Evolutionary conservation across 1,140 invertebrate genomes (phyloP), one percentile per base, ranked within the genome.

Genomic region (Ericerus pela): DNA sequence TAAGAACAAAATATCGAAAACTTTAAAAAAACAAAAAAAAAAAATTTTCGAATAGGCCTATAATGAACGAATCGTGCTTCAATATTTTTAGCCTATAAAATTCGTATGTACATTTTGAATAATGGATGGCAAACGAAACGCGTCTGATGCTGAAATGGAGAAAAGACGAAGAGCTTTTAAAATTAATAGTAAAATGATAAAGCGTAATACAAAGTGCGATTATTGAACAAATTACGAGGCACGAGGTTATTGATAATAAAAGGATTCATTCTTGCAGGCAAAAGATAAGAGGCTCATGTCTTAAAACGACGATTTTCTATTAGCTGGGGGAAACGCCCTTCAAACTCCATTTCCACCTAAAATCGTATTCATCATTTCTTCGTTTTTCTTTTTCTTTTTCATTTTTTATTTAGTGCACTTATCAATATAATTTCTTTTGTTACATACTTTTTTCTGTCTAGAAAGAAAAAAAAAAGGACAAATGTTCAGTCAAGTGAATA

Each of bases 201-300:
- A 47, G 14, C 4, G 41, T 14, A 5, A 47, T 16, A 5, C 41
- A 24, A 47, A 24, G 41, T 47, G 41, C 41, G 41, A 47, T 47
- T 47, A 47, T 47, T 47, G 16, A 47, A 47, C 41, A 24, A 47
- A 18, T 47, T 47, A 47, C 16, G 41, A 47, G 26, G 26, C 20
- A 24, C 41, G 16, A 47, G 41, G 41, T 47, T 47, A 47, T 47
- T 47, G 41, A 47, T 47, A 47, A 47, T 47, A 22, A 47, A 47
- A 47, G 41, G 41, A 24, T 47, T 47, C 41, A 47, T 47, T 47
- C 41, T 47, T 47, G 41, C 41, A 47, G 41, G 41, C 10, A 24
- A 47, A 47, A 47, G 41, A 47, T 47, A 47, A 47, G 41, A 47
- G 41, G 41, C 41, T 47, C 41, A 22, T 24, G 41, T 47, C 41